Evolutionary conservation across 2,888 invertebrate genomes (phyloP), one percentile per base, ranked within the genome.

Genomic region (Hypolimnas misippus): DNA sequence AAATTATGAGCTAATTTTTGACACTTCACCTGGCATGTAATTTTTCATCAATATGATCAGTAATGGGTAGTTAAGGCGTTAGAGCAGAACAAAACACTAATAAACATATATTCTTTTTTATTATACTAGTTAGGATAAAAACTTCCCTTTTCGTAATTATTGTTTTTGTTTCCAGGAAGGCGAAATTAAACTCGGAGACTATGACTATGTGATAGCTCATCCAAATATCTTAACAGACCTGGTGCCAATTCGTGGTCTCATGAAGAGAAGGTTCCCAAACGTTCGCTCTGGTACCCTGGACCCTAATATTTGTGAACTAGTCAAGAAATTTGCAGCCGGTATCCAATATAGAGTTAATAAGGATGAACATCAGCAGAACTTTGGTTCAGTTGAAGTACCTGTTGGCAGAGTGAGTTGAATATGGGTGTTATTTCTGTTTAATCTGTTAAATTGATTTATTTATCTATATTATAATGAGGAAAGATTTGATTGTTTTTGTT

Each of bases 221-320:
- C 95, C 96, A 0, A 95, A 95, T 77, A 96, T 97, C 66, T 81
- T 97, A 53, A 93, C 96, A 0, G 94, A 95, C 58, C 68, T 98
- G 38, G 93, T 96, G 1, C 92, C 94, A 0, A 89, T 98, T 61
- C 93, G 97, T 67, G 97, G 97, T 1, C 78, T 97, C 49, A 89
- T 98, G 93, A 97, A 95, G 75, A 94, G 89, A 66, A 94, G 94
- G 73, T 97, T 97, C 83, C 98, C 98, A 0, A 95, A 93, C 73
- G 84, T 94, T 0, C 81, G 92, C 74, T 70, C 74, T 40, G 97
- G 96, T 40, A 96, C 96, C 0, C 77, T 98, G 17, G 94, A 95
- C n/a, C 21, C 87, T 0, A 93, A 97, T 81, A 81, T 97, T 0
- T 81, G 78, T 0, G 86, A 81, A 2, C 84, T 96, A 75, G 94